Percentiles rank a stretch among this genome's conserved stretches.
Conservation (phyloP, 2,797 vertebrate species). For the Cryptoblepharus egeriae region DNA sequence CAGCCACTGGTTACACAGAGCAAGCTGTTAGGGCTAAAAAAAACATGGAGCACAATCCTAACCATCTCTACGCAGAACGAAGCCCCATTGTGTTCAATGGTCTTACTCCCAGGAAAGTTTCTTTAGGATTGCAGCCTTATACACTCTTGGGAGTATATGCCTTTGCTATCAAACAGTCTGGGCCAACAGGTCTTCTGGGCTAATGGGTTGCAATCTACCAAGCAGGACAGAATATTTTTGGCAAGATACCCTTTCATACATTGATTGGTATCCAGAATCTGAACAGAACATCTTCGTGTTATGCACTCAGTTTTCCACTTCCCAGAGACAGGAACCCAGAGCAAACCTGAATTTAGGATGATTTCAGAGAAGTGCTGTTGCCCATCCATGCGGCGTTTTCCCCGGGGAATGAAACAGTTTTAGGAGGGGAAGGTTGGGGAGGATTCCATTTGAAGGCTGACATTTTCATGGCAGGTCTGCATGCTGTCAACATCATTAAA, state of each 20-base stretch:
- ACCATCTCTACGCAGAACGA: too few species aligned
- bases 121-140: too few species aligned
- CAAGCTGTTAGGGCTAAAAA: background rate
- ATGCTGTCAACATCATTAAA: background rate
- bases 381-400: background rate
- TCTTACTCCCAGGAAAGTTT: too few species aligned
- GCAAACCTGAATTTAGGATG: slow-evolving; percentile 7
- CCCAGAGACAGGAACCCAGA: slow-evolving; percentile 9
- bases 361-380: slow-evolving; percentile 27
- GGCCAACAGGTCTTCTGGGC: background rate
- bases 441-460: slow-evolving; percentile 20
- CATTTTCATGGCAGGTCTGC: background rate
- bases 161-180: background rate
- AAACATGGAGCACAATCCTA: too few species aligned
- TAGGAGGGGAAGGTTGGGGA: slow-evolving; percentile 11
- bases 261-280: background rate
- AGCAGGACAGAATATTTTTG: too few species aligned
- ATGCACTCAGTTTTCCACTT: background rate
- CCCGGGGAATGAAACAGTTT: background rate
- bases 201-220: too few species aligned
- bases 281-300: background rate
- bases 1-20: background rate
- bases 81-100: too few species aligned
- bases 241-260: background rate
- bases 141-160: too few species aligned